Base-by-base conservation (phyloP, 2,797 vertebrate genomes). In the Sphenodon punctatus region DNA sequence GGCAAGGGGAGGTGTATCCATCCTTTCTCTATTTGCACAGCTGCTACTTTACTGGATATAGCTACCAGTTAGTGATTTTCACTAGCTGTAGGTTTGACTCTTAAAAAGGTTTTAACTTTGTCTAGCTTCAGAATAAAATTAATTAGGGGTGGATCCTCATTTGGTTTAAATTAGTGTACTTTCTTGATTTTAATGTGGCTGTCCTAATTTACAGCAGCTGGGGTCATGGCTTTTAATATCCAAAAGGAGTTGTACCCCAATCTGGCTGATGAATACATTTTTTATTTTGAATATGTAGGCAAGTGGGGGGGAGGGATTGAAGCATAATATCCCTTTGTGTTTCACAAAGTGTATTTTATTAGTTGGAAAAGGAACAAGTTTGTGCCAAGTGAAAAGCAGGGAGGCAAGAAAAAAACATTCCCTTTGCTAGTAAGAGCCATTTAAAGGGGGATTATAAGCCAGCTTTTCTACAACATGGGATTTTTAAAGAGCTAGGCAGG, bases 281-380 rank as follows among this genome's bases (percentile, higher is more conserved):
- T 39, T 92, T 83, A 46, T 58, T 86, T 76, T 88, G 53, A 80
- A 8, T 85, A 84, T 53, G 86, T 66, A 90, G 82, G 68, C 63
- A 78, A 84, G 82, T 83, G 20, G 75, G 67, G 68, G 91, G 80
- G 86, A 88, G 74, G 85, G 92, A 91, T 90, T 81, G 86, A 88
- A 91, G 88, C 51, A 91, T 92, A 93, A 85, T 91, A 89, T 91
- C 91, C 80, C 90, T 91, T 93, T 92, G 88, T 92, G 78, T 84
- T 68, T 86, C 63, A 39, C 68, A 79, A 93, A 93, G 86, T 59
- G 23, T 76, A 91, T 89, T 93, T 86, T 91, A 83, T 90, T 88
- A 88, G 93, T 85, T 75, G 87, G 10, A 15, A 20, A 92, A 83
- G 86, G 89, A 89, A 93, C 93, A 92, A 86, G 93, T 92, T 88